Conservation (phyloP, 2,113 vertebrate species). For the Phodopus roborovskii region DNA sequence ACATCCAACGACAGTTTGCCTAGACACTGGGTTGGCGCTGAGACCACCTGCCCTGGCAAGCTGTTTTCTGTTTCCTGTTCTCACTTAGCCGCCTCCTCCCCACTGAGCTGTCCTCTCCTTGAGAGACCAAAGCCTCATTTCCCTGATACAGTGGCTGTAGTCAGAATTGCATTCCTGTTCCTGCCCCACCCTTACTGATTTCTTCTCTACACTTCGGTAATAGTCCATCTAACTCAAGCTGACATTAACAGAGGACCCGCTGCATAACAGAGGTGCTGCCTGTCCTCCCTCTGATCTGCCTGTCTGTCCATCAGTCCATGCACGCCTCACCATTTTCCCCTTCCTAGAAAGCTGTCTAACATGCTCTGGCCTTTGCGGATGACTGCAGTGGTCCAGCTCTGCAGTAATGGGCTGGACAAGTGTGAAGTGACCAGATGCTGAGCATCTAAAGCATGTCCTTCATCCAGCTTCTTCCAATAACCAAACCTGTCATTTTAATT, state of each 20-base stretch:
- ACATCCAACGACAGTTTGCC: not conserved
- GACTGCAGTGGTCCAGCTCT: not conserved
- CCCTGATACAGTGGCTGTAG: not conserved
- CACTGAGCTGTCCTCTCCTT: not conserved
- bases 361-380: accelerated
- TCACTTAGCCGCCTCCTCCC: not conserved
- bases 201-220: not conserved
- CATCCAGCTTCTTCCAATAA: not conserved
- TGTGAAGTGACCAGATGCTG: not conserved
- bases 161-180: not conserved
- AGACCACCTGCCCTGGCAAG: not conserved
- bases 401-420: too few species aligned
- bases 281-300: not conserved
- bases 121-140: not conserved
- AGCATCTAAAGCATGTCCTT: not conserved
- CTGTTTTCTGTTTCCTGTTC: not conserved
- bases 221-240: accelerated
- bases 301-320: accelerated
- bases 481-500: not conserved
- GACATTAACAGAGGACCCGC: too few species aligned
- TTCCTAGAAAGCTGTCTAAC: not conserved
- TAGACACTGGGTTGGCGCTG: not conserved
- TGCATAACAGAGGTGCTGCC: too few species aligned
- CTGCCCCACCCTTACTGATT: not conserved
- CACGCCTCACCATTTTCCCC: not conserved